Conservation (phyloP, 1,140 invertebrate genomes). For the Sipha flava region DNA sequence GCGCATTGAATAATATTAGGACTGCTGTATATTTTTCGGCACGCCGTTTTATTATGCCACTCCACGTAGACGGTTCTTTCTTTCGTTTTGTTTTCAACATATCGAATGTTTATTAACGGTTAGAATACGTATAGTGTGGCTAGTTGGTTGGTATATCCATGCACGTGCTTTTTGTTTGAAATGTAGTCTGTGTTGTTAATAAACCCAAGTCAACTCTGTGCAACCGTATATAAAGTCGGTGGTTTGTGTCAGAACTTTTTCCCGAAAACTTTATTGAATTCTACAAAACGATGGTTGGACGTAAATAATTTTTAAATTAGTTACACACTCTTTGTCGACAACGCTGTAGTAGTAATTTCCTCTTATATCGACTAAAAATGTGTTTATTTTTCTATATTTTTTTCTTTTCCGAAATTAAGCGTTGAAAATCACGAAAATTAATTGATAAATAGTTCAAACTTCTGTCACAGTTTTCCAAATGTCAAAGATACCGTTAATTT, state of each 20-base stretch:
- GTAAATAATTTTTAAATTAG: not conserved
- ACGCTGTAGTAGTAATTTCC: not conserved
- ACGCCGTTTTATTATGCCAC: not conserved
- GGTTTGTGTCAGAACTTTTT: not conserved
- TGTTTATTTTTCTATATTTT: not conserved
- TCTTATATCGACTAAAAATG: not conserved
- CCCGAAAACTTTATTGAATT: constrained; percentile 10
- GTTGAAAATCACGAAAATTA: not conserved
- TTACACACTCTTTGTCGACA: not conserved
- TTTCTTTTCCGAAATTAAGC: not conserved
- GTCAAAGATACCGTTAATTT: not conserved
- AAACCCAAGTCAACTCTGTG: not conserved
- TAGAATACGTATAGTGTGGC: not conserved
- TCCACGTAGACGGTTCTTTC: not conserved
- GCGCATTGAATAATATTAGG: no score
- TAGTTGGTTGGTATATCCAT: not conserved
- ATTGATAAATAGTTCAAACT: not conserved
- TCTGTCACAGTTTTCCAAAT: no score
- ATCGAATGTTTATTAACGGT: not conserved
- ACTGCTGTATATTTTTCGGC: no score
- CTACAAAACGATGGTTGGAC: not conserved
- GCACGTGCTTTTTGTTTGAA: constrained; percentile 1
- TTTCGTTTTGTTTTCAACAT: not conserved
- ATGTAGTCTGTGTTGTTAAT: not conserved
- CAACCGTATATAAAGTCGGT: not conserved